Evolutionary conservation across 2,888 invertebrate genomes (phyloP).

Genomic region (Lithophane ornitopus): DNA sequence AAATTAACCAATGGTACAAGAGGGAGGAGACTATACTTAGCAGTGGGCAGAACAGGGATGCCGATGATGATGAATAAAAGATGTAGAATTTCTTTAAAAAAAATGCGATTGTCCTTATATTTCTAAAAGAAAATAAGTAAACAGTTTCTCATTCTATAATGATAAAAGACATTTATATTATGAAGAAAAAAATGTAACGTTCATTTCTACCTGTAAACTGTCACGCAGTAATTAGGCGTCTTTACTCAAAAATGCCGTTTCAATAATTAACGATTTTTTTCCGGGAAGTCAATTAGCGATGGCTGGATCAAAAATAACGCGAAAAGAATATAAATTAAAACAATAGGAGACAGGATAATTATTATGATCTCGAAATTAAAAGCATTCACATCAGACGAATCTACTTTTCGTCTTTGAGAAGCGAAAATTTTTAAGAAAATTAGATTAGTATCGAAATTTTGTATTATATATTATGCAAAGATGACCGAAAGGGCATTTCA

Average conservation of each 20-base stretch:
- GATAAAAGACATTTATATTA: conserved; percentile 22
- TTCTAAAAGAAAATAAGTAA: conserved; percentile 20
- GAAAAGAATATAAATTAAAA: conserved; percentile 66
- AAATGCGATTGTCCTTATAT: not conserved
- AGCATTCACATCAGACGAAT: conserved; percentile 32
- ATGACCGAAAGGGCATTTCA: not conserved
- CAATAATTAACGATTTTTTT: conserved; percentile 72
- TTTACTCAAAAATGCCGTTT: conserved; percentile 65
- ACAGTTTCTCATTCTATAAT: not conserved
- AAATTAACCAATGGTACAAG: too few relatives aligned
- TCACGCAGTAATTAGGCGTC: conserved; percentile 64
- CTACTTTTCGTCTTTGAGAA: conserved; percentile 25
- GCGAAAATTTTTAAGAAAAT: not conserved
- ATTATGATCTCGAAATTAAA: conserved; percentile 51
- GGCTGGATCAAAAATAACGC: conserved; percentile 60
- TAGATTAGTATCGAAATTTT: not conserved
- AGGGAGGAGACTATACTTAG: too few relatives aligned
- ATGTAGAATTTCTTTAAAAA: not conserved
- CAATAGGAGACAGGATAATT: conserved; percentile 57
- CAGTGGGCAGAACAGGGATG: too few relatives aligned
- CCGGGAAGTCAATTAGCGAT: conserved; percentile 70
- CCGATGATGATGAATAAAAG: too few relatives aligned
- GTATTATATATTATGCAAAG: not conserved
- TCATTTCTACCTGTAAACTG: conserved; percentile 56
- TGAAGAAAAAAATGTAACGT: conserved; percentile 49